Evolutionary conservation across 92 coral and sea anemone genomes (phyloP), one percentile per base, ranked within the genome.

Genomic region (Muricea muricata): DNA sequence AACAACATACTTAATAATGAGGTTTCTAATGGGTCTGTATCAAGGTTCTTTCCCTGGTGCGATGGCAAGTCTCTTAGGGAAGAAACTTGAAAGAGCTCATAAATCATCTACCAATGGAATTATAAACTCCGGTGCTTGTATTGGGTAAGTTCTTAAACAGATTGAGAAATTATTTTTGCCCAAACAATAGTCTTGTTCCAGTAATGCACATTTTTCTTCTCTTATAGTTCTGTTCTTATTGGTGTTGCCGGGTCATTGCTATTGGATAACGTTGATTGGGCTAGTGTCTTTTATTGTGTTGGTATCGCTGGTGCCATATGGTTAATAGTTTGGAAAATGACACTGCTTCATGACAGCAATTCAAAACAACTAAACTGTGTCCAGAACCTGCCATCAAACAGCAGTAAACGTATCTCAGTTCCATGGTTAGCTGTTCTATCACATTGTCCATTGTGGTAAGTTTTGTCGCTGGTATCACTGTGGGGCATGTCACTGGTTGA

Each of bases 71-170:
- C 66, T 92, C 13, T 81, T 90, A 50, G 96, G 90, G 34, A 92
- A 90, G 45, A 75, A 84, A 68, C 69, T 92, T 15, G 93, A 92
- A 67, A 80, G 84, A 9, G 84, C 79, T 60, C 91, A 90, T 10
- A 85, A 92, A n/a, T 89, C 93, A 4, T 87, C 89, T 47, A 92
- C 93, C 5, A 76, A 70, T 45, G 87, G 93, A 29, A 65, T 92
- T 10, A 88, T 81, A 24, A 56, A 80, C 30, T 82, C 93, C 25
- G 96, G 93, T 12, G 93, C 90, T 41, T 87, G 92, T 63, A 67
- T 92, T 74, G 96, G 96, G 96, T 92, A 79, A 23, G 89, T 58
- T 29, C n/a, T n/a, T n/a, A n/a, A n/a, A n/a, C 9, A 39, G 55
- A 6, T 12, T 76, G 21, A 46, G 25, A 76, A 12, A 48, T 0